phyloP scores from a whole-genome alignment of 2,888 invertebrate genomes.

The Hemaris fuciformis region DNA sequence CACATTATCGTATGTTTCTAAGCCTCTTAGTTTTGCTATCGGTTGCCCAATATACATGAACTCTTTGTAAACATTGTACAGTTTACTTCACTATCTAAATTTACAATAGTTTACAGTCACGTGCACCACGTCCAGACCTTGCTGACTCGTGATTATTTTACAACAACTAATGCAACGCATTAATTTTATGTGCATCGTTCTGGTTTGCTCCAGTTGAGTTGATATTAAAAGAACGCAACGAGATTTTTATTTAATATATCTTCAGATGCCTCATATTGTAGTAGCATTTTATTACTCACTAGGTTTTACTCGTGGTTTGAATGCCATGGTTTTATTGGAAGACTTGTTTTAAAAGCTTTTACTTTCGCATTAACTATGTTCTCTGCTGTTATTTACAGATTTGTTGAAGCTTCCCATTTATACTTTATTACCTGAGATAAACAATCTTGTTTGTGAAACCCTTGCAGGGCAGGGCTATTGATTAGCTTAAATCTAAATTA shows the following conservation, averaged over 20 bases:
- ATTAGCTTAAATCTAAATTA: neutral
- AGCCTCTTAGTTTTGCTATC: neutral
- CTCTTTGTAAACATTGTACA: conserved; percentile 21
- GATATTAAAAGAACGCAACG: too few species aligned
- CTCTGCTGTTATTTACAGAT: neutral
- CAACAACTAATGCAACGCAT: conserved; percentile 10
- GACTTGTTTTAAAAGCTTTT: neutral
- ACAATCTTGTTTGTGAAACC: neutral
- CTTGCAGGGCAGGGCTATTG: neutral
- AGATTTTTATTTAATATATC: neutral
- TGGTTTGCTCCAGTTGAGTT: neutral
- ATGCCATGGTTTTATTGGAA: neutral
- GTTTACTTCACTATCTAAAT: conserved; percentile 21
- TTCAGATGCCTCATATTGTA: neutral
- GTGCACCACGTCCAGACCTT: conserved; percentile 26
- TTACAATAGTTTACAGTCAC: conserved; percentile 22
- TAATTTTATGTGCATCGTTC: neutral
- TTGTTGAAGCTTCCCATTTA: neutral
- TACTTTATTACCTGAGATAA: neutral
- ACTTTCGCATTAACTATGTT: neutral
- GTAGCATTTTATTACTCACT: conserved; percentile 6
- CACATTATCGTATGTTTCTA: neutral
- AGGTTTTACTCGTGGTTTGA: neutral
- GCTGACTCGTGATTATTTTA: conserved; percentile 24
- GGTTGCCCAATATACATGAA: neutral